phyloP scores from a whole-genome alignment of 2,113 vertebrate genomes.

The Odontophorus gujanensis region DNA sequence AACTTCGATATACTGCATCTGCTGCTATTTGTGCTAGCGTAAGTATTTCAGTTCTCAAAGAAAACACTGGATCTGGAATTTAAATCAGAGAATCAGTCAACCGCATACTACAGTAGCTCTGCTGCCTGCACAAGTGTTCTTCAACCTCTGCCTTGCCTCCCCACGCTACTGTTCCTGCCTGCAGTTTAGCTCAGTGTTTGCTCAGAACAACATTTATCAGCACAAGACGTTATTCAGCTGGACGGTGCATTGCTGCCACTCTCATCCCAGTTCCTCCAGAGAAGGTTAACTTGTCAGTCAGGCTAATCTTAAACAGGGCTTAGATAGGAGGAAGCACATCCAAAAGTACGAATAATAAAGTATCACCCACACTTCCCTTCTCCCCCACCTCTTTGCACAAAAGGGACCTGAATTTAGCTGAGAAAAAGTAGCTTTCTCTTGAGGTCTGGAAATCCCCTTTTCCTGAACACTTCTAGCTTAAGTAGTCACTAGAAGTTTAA shows the following conservation, averaged over 20 bases:
- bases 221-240: background rate
- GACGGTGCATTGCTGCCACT: background rate
- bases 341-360: background rate
- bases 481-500: background rate
- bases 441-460: conserved; percentile 36
- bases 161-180: conserved; percentile 7
- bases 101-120: background rate
- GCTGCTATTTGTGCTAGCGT: conserved; percentile 17
- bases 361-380: background rate
- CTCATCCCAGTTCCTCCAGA: background rate
- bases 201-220: background rate
- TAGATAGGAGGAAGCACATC: background rate
- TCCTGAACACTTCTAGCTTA: background rate
- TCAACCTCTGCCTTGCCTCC: background rate
- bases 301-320: background rate
- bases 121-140: background rate
- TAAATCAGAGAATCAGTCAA: conserved; percentile 32
- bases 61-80: conserved; percentile 38
- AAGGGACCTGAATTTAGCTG: background rate
- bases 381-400: background rate
- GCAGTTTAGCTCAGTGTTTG: background rate
- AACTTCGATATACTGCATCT: background rate
- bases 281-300: background rate
- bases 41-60: conserved; percentile 38
- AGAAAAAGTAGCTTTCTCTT: background rate